These are phyloP conservation scores for Standfussiana lucernea DNA, from an alignment of 2,888 invertebrate genomes.

Conservation along the genomic window DNA sequence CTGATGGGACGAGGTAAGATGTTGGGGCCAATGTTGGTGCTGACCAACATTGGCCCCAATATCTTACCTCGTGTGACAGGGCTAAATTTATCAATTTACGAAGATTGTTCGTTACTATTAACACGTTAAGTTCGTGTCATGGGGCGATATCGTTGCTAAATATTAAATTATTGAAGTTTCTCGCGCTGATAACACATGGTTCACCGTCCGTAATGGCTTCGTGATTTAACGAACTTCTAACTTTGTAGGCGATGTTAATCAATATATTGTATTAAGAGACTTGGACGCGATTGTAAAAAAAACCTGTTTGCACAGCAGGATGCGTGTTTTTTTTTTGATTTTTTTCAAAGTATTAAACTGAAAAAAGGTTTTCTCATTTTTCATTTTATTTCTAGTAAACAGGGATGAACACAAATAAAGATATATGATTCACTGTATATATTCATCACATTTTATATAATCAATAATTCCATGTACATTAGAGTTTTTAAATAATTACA, in stretches of 20 bases:
- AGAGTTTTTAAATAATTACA: slow-evolving; percentile 71
- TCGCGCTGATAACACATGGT: slow-evolving; percentile 67
- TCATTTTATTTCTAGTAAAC: neutral
- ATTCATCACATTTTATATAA: slow-evolving; percentile 74
- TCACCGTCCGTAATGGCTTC: slow-evolving; percentile 67
- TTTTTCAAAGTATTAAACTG: neutral
- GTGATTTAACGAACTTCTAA: slow-evolving; percentile 62
- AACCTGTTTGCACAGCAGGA: neutral
- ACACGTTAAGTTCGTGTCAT: slow-evolving; percentile 83
- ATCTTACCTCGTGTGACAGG: slow-evolving; percentile 76
- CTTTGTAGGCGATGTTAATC: slow-evolving; percentile 48
- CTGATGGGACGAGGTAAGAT: no score
- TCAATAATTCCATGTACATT: slow-evolving; percentile 72
- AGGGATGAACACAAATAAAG: slow-evolving; percentile 21
- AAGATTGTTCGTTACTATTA: slow-evolving; percentile 87
- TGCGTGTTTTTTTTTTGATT: neutral
- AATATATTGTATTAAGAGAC: slow-evolving; percentile 30
- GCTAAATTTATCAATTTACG: slow-evolving; percentile 87
- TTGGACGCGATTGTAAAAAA: neutral
- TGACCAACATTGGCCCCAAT: slow-evolving; percentile 49
- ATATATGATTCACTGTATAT: slow-evolving; percentile 63
- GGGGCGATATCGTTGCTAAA: slow-evolving; percentile 79
- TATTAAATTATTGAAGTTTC: slow-evolving; percentile 83
- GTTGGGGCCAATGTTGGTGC: no score
- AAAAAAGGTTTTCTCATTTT: neutral